Conservation (phyloP, 2,113 vertebrate genomes). For the Reinhardtius hippoglossoides region DNA sequence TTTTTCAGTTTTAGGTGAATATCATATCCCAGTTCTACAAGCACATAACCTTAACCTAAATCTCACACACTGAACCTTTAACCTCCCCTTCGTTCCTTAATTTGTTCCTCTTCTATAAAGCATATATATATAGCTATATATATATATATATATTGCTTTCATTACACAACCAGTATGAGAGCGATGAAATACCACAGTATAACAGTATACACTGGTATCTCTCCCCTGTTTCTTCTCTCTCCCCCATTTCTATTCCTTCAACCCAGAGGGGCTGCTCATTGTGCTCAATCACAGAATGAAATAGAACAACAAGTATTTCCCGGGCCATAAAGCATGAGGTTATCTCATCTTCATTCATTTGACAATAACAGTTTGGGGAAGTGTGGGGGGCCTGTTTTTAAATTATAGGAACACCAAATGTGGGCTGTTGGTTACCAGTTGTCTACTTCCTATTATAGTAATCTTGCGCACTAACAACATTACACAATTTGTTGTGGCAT, state of each 20-base stretch:
- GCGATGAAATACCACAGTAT: too few species aligned
- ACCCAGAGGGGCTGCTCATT: background rate
- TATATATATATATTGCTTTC: background rate
- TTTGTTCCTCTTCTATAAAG: too few species aligned
- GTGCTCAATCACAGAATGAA: conserved; percentile 20
- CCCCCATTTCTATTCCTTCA: background rate
- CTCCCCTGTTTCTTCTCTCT: background rate
- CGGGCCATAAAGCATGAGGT: conserved; percentile 25
- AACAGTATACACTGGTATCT: too few species aligned
- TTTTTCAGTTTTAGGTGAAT: too few species aligned
- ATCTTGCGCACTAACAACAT: conserved; percentile 23
- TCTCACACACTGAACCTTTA: too few species aligned
- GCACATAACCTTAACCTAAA: too few species aligned
- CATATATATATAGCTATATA: background rate
- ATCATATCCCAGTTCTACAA: too few species aligned
- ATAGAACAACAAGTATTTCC: conserved; percentile 20
- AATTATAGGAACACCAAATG: conserved; percentile 31
- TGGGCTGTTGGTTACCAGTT: conserved; percentile 22
- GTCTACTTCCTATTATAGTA: conserved; percentile 59
- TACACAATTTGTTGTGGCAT: conserved; percentile 24
- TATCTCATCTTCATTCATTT: conserved; percentile 34
- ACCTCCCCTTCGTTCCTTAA: too few species aligned
- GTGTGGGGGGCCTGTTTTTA: conserved; percentile 31
- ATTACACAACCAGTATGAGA: background rate
- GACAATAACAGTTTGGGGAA: conserved; percentile 34